A percentile compares a stretch with the other conserved stretches of the same genome.
These are phyloP conservation scores for Colletes gigas DNA, from an alignment of 1,140 invertebrate species.

Conservation along the genomic window DNA sequence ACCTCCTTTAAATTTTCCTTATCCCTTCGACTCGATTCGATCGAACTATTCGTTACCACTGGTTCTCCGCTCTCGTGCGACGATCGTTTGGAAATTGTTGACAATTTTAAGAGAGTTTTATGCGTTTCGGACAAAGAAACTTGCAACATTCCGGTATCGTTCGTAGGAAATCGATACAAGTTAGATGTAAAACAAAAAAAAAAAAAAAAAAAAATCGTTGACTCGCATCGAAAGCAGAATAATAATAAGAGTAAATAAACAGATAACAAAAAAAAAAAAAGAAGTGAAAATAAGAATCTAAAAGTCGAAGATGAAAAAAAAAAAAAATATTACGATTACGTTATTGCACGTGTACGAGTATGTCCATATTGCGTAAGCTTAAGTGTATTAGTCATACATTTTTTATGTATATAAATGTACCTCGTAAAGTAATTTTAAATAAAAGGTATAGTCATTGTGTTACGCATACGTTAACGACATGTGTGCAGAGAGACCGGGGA, in stretches of 20 bases:
- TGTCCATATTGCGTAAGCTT: slow-evolving; percentile 68
- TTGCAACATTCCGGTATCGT: slow-evolving; percentile 77
- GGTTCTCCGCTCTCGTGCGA: neutral
- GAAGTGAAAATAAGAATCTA: neutral
- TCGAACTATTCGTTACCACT: slow-evolving; percentile 15
- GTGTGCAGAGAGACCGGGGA: no score
- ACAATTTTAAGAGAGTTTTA: slow-evolving; percentile 42
- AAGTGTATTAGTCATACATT: slow-evolving; percentile 76
- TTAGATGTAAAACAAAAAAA: slow-evolving; percentile 58
- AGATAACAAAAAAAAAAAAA: neutral
- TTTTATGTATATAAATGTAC: slow-evolving; percentile 80
- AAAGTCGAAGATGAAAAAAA: slow-evolving; percentile 24
- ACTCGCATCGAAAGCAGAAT: slow-evolving; percentile 57
- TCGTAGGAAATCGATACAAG: slow-evolving; percentile 70
- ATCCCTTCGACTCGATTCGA: neutral
- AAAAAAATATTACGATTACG: slow-evolving; percentile 56
- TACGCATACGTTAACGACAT: slow-evolving; percentile 50
- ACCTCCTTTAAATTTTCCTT: neutral
- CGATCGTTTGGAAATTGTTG: slow-evolving; percentile 16
- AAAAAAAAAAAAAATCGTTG: slow-evolving; percentile 52
- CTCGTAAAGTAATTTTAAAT: slow-evolving; percentile 79
- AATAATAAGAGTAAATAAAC: neutral
- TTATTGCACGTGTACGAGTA: slow-evolving; percentile 66
- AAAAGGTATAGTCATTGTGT: slow-evolving; percentile 80
- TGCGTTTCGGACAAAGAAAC: slow-evolving; percentile 49